phyloP scores from a whole-genome alignment of 2,888 invertebrate genomes.

The Caenorhabditis sp. region DNA sequence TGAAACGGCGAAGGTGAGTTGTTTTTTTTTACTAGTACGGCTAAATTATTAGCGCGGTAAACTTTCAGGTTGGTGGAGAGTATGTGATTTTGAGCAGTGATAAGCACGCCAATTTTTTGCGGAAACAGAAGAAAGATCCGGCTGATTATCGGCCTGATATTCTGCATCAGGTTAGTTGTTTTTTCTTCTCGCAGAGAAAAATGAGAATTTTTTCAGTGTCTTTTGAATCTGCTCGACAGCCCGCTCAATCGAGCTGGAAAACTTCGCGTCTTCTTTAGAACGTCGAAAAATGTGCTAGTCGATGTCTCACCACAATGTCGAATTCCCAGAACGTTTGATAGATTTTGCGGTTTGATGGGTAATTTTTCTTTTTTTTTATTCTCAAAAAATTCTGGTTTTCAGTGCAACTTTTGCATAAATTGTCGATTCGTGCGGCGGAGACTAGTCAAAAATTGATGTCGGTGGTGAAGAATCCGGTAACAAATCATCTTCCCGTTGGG shows the following conservation, averaged over 20 bases:
- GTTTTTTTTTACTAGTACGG: neutral
- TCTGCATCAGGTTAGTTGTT: conserved; percentile 80
- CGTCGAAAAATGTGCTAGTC: conserved; percentile 73
- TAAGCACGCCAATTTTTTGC: conserved; percentile 70
- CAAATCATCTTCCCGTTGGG: conserved; percentile 91
- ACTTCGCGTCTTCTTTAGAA: conserved; percentile 81
- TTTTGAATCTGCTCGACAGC: conserved; percentile 95
- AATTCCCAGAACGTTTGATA: conserved; percentile 93
- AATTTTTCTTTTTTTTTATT: conserved; percentile 44
- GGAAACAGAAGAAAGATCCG: conserved; percentile 85
- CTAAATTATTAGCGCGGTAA: neutral
- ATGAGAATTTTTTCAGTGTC: conserved; percentile 75
- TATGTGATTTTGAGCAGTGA: conserved; percentile 66
- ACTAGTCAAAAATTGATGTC: conserved; percentile 88
- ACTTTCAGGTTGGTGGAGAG: conserved; percentile 59
- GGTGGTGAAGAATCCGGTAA: conserved; percentile 91
- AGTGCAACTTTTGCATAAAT: conserved; percentile 96
- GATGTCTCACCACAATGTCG: conserved; percentile 83
- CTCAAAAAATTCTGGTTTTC: conserved; percentile 45
- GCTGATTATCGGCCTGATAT: conserved; percentile 94
- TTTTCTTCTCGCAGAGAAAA: neutral
- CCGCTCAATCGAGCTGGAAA: conserved; percentile 93
- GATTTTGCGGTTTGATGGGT: conserved; percentile 97
- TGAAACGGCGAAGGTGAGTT: conserved; percentile 88
- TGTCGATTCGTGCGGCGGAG: conserved; percentile 88